A percentile compares a stretch with the other conserved stretches of the same genome.
Conservation (phyloP, 2,888 invertebrate genomes). For the Synergus umbraculus region DNA sequence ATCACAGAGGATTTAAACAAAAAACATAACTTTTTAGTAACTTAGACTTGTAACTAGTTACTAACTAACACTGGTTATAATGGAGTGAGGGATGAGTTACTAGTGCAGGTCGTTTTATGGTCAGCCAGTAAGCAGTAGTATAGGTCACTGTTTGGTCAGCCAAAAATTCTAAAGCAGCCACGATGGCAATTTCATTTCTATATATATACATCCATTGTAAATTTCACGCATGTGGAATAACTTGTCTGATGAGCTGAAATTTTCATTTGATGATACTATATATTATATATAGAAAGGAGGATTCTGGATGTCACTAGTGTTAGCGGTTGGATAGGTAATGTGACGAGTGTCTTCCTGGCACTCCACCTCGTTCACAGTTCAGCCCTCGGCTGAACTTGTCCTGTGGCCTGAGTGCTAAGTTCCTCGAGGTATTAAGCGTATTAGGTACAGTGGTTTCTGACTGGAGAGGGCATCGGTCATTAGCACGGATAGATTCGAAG, state of each 20-base stretch:
- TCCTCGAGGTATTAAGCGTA: slow-evolving; percentile 68
- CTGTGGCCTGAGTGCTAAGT: slow-evolving; percentile 71
- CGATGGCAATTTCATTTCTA: too few relatives aligned
- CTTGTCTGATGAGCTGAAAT: background rate
- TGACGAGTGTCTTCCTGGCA: slow-evolving; percentile 66
- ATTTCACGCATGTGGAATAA: too few relatives aligned
- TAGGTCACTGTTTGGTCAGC: too few relatives aligned
- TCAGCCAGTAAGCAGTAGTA: too few relatives aligned
- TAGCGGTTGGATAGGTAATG: slow-evolving; percentile 66
- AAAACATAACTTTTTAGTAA: too few relatives aligned
- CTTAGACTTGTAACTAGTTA: too few relatives aligned
- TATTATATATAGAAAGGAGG: background rate
- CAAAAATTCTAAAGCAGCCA: too few relatives aligned
- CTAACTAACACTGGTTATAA: too few relatives aligned
- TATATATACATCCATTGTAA: too few relatives aligned
- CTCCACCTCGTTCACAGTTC: slow-evolving; percentile 50
- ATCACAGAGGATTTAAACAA: too few relatives aligned
- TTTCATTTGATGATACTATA: background rate
- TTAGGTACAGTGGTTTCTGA: slow-evolving; percentile 69
- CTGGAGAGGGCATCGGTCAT: slow-evolving; percentile 70
- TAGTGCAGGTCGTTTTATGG: too few relatives aligned
- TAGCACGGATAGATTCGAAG: slow-evolving; percentile 73
- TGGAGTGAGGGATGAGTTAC: too few relatives aligned
- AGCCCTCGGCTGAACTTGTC: slow-evolving; percentile 61
- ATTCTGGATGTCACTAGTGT: slow-evolving; percentile 52